Evolutionary conservation across 1,140 invertebrate species (phyloP), one percentile per base, ranked within the genome.

Genomic region (Cyrtorhinus lividipennis): DNA sequence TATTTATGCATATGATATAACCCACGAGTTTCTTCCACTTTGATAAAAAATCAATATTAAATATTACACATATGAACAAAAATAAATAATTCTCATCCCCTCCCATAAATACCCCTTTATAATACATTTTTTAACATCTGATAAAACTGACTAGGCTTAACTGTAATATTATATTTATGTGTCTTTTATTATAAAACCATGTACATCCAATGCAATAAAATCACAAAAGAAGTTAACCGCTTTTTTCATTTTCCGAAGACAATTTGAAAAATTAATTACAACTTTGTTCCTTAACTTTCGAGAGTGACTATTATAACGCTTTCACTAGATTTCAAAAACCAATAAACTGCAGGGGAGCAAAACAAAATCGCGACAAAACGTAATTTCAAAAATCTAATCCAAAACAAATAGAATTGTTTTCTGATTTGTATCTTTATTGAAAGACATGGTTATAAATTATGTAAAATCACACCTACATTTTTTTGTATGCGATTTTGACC

Each of bases 71-170:
- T 53, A 63, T 61, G 48, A 61, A 64, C 56, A 64, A 64, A 61
- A 64, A 64, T 61, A 64, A 59, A 64, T 61, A 64, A 46, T 59
- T 61, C 56, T 64, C 63, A 64, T 64, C 63, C 63, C 63, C 63
- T 64, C 63, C 63, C 63, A 64, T 64, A 64, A 64, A 64, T 64
- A 64, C 63, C 63, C 63, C 63, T 64, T 64, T 59, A 59, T 63
- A 57, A 64, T 64, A 64, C 63, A 64, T 58, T 53, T n/a, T n/a
- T 62, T 64, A 64, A 64, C 63, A 64, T 64, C 59, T 64, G 63
- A 64, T 64, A 59, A 64, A 64, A 64, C 63, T 64, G 63, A 64
- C 63, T 64, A 64, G 63, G 60, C 63, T 64, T 64, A 64, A 64
- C 63, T 61, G 63, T 63, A 63, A 56, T 56, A 63, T 60, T 53